Evolutionary conservation across 1,140 invertebrate species (phyloP).

Genomic region (Drosophila sp.): DNA sequence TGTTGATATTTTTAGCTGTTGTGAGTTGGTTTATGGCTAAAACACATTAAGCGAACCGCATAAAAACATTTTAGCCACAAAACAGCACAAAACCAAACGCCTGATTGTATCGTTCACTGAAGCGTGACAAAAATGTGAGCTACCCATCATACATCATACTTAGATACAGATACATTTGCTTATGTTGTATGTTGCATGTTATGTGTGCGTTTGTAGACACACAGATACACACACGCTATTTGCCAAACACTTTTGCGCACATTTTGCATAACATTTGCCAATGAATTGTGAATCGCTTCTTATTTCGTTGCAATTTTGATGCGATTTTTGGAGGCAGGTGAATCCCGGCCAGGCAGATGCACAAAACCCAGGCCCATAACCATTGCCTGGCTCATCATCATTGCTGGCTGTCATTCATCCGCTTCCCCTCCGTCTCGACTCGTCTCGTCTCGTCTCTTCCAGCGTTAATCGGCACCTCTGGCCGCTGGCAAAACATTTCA

Average conservation of each 20-base stretch:
- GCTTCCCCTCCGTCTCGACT: neutral
- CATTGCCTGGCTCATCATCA: neutral
- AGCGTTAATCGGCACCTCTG: slow-evolving; percentile 55
- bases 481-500: slow-evolving; percentile 71
- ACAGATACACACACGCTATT: slow-evolving; percentile 53
- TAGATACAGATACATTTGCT: slow-evolving; percentile 10
- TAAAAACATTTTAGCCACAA: slow-evolving; percentile 78
- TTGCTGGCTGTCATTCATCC: neutral
- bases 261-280: slow-evolving; percentile 80
- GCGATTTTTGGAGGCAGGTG: slow-evolving; percentile 53
- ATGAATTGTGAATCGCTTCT: slow-evolving; percentile 73
- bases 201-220: slow-evolving; percentile 3
- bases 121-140: slow-evolving; percentile 62
- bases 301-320: slow-evolving; percentile 79
- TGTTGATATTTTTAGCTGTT: slow-evolving; percentile 47
- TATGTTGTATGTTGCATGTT: too few species aligned
- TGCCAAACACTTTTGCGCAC: slow-evolving; percentile 78
- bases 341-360: neutral
- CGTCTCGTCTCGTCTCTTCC: neutral
- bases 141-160: slow-evolving; percentile 36
- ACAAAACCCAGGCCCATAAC: slow-evolving; percentile 1
- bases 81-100: slow-evolving; percentile 33
- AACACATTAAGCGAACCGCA: slow-evolving; percentile 83
- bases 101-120: slow-evolving; percentile 40
- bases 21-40: slow-evolving; percentile 78